Percentiles rank a stretch among this genome's conserved stretches.
Conservation (phyloP, 2,113 vertebrate genomes). For the Colaptes auratus region DNA sequence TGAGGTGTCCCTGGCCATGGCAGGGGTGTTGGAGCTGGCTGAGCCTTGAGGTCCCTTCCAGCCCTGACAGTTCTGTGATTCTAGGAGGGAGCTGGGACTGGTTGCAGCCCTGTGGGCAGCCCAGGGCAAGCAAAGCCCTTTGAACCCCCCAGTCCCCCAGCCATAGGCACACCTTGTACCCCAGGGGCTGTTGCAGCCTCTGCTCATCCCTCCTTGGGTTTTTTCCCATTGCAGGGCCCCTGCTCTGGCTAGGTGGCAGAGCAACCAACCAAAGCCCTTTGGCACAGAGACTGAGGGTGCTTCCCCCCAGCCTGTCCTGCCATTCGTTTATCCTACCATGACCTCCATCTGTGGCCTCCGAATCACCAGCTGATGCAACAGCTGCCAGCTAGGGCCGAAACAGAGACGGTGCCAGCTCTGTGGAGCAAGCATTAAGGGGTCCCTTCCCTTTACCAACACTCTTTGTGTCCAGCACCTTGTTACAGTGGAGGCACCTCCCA, state of each 20-base stretch:
- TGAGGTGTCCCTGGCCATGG: too few species aligned
- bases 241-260: background rate
- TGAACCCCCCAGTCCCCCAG: background rate
- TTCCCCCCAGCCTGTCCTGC: background rate
- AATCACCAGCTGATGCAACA: background rate
- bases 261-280: background rate
- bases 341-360: background rate
- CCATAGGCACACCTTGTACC: rapidly evolving
- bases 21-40: too few species aligned
- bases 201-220: background rate
- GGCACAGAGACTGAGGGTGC: background rate
- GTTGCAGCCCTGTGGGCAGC: background rate
- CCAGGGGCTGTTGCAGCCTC: background rate
- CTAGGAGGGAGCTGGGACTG: background rate
- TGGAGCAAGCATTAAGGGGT: rapidly evolving
- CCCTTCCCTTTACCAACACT: rapidly evolving
- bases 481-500: rapidly evolving
- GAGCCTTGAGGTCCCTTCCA: too few species aligned
- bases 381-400: background rate
- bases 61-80: too few species aligned
- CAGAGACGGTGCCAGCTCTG: background rate
- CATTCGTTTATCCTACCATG: background rate
- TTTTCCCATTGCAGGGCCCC: background rate
- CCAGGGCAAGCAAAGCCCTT: background rate
- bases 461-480: background rate